These are phyloP conservation scores for Hephaestus fuliginosus DNA, from an alignment of 2,797 vertebrate species.

Conservation along the genomic window DNA sequence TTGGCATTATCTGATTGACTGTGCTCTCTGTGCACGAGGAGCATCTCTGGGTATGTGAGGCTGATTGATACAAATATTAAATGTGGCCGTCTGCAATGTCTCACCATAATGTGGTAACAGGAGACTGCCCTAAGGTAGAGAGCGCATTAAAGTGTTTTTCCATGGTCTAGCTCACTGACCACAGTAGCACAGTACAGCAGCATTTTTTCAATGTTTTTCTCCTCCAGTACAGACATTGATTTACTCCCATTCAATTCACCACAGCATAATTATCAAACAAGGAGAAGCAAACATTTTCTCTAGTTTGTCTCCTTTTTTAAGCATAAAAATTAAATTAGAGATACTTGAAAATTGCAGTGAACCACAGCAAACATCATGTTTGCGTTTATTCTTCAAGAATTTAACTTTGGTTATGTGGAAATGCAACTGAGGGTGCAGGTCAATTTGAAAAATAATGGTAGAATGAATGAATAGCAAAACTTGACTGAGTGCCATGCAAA, in stretches of 20 bases:
- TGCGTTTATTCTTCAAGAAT: neutral
- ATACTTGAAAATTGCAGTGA: neutral
- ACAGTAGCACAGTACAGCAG: neutral
- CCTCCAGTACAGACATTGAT: neutral
- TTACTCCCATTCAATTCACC: neutral
- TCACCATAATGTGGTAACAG: slow-evolving; percentile 37
- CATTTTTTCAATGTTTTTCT: neutral
- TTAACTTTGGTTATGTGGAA: neutral
- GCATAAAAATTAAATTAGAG: neutral
- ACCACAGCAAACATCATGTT: neutral
- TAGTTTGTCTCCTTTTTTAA: neutral
- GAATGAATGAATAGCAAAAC: too few species aligned
- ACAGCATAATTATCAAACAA: slow-evolving; percentile 3
- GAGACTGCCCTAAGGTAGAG: slow-evolving; percentile 28
- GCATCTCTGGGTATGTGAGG: slow-evolving; percentile 34
- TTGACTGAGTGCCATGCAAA: too few species aligned
- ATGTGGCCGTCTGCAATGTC: slow-evolving; percentile 42
- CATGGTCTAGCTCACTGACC: neutral
- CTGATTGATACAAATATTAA: slow-evolving; percentile 52
- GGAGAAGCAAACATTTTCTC: neutral
- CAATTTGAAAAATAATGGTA: neutral
- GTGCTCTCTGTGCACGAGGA: slow-evolving; percentile 36
- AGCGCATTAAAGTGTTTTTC: slow-evolving; percentile 25
- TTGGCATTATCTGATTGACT: slow-evolving; percentile 60
- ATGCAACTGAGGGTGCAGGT: neutral